Evolutionary conservation across 2,113 vertebrate species (phyloP).

Genomic region (Mystacornis crossleyi): DNA sequence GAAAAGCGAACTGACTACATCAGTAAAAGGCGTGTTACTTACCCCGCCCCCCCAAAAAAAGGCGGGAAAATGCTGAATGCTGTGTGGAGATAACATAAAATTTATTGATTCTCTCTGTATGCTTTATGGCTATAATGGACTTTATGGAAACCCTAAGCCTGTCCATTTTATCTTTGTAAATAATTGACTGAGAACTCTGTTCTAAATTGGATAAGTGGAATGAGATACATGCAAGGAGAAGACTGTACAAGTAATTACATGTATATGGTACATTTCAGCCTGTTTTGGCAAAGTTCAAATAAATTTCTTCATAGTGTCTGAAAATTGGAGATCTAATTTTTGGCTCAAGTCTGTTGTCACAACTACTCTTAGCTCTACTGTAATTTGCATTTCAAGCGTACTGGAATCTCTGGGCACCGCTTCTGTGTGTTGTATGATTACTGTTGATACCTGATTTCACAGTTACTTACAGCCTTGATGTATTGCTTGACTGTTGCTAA

Average conservation of each 20-base stretch:
- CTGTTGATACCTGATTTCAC: conserved; percentile 33
- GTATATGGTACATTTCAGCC: neutral
- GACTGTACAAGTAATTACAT: neutral
- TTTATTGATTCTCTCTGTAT: conserved; percentile 6
- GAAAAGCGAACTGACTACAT: neutral
- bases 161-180: conserved; percentile 20
- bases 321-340: conserved; percentile 11
- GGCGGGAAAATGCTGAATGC: neutral
- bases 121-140: conserved; percentile 21
- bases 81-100: neutral
- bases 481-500: conserved; percentile 15
- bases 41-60: too few relatives aligned
- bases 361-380: neutral
- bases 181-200: neutral
- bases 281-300: neutral
- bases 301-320: neutral
- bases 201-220: neutral
- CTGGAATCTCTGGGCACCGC: neutral
- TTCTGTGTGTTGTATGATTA: conserved; percentile 6
- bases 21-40: neutral
- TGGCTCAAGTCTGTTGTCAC: neutral
- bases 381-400: conserved; percentile 32
- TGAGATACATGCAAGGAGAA: neutral
- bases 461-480: conserved; percentile 41
- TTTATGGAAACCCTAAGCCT: neutral